phyloP scores from a whole-genome alignment of 2,888 invertebrate genomes.

The Lycaena phlaeas region DNA sequence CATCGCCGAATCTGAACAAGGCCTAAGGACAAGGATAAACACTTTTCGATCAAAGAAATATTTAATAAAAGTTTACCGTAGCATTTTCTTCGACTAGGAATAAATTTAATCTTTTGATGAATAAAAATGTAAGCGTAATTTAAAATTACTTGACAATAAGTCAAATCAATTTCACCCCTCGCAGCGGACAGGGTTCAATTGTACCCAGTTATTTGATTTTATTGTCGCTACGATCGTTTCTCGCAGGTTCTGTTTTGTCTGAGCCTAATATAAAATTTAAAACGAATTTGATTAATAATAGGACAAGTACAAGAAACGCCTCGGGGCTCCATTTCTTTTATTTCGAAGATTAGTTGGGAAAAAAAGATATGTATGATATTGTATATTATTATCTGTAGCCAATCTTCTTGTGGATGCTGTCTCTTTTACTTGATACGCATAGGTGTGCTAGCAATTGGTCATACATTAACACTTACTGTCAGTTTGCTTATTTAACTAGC shows the following conservation, averaged over 20 bases:
- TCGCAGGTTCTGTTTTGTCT: constrained; percentile 2
- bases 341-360: not conserved
- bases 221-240: constrained; percentile 7
- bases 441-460: no score
- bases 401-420: no score
- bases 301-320: constrained; percentile 4
- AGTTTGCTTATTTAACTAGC: no score
- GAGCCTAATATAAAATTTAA: constrained; percentile 7
- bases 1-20: no score
- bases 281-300: constrained; percentile 6
- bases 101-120: not conserved
- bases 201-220: constrained; percentile 8
- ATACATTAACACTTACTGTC: no score
- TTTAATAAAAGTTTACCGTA: no score
- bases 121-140: constrained; percentile 9
- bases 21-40: no score
- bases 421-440: no score
- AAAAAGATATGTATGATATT: no score
- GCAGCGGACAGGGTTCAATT: constrained; percentile 9
- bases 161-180: constrained; percentile 14
- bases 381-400: no score
- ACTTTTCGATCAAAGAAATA: no score
- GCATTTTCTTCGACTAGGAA: no score
- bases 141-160: constrained; percentile 12
- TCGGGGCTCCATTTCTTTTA: not conserved